Evolutionary conservation across 2,797 vertebrate species (phyloP).

Genomic region (Sebastes nivosus): DNA sequence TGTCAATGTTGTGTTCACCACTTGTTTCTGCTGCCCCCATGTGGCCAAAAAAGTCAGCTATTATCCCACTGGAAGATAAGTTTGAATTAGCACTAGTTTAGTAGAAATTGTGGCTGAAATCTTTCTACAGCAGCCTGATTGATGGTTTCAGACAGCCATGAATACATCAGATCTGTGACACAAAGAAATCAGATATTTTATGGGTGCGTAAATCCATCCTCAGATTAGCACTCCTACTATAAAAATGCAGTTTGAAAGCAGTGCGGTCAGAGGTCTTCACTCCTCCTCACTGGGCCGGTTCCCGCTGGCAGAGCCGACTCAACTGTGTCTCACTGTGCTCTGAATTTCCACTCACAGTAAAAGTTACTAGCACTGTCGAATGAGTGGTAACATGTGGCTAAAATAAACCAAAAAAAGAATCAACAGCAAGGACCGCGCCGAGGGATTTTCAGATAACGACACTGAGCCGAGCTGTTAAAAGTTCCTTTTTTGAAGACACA

Average conservation of each 20-base stretch:
- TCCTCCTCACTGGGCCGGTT: slow-evolving; percentile 10
- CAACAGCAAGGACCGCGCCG: background rate
- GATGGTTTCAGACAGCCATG: background rate
- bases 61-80: background rate
- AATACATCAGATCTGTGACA: background rate
- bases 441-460: slow-evolving; percentile 20
- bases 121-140: background rate
- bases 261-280: slow-evolving; percentile 8
- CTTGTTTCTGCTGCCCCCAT: background rate
- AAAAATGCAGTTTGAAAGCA: slow-evolving; percentile 17
- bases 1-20: background rate
- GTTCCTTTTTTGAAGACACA: slow-evolving; percentile 12
- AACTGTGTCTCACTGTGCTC: slow-evolving; percentile 44
- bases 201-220: slow-evolving; percentile 35
- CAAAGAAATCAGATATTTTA: slow-evolving; percentile 21
- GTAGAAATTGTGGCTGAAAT: background rate
- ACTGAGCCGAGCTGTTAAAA: background rate
- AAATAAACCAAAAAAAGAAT: background rate
- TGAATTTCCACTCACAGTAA: slow-evolving; percentile 45
- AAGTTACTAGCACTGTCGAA: slow-evolving; percentile 28
- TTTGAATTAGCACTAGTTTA: background rate
- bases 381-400: slow-evolving; percentile 37
- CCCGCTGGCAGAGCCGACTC: slow-evolving; percentile 33
- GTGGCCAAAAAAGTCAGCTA: background rate
- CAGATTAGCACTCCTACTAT: slow-evolving; percentile 22